phyloP scores from a whole-genome alignment of 2,113 vertebrate species.

The Riparia riparia region DNA sequence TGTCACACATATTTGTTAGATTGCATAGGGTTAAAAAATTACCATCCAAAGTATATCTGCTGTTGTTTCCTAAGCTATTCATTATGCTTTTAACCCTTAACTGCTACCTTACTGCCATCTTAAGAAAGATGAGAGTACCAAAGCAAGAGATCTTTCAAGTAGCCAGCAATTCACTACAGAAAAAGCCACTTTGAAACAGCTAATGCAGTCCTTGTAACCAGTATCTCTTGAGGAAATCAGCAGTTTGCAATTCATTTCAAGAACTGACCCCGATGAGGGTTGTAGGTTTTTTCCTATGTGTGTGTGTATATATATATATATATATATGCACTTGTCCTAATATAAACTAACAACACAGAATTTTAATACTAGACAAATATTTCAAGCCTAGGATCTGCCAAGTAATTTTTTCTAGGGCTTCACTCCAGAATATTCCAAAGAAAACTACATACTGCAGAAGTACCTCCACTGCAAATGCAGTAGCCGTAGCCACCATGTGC shows the following conservation, averaged over 20 bases:
- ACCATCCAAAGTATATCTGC: background rate
- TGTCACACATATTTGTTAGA: background rate
- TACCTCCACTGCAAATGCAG: background rate
- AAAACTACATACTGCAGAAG: background rate
- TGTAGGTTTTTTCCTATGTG: background rate
- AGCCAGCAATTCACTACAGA: background rate
- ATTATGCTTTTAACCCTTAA: background rate
- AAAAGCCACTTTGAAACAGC: constrained; percentile 14
- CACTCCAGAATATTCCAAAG: background rate
- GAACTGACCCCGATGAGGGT: background rate
- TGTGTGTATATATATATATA: background rate
- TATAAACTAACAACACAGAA: background rate
- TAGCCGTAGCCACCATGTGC: background rate
- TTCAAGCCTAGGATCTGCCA: background rate
- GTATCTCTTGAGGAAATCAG: background rate
- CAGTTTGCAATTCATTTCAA: background rate
- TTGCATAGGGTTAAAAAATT: background rate
- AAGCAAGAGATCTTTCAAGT: constrained; percentile 1
- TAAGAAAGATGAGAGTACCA: background rate
- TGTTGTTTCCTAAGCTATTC: background rate
- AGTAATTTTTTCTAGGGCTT: background rate
- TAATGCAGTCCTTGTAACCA: background rate
- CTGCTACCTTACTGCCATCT: background rate
- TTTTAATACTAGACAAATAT: background rate
- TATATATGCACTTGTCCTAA: background rate